Conservation (phyloP, 2,113 vertebrate species). For the Platichthys flesus region DNA sequence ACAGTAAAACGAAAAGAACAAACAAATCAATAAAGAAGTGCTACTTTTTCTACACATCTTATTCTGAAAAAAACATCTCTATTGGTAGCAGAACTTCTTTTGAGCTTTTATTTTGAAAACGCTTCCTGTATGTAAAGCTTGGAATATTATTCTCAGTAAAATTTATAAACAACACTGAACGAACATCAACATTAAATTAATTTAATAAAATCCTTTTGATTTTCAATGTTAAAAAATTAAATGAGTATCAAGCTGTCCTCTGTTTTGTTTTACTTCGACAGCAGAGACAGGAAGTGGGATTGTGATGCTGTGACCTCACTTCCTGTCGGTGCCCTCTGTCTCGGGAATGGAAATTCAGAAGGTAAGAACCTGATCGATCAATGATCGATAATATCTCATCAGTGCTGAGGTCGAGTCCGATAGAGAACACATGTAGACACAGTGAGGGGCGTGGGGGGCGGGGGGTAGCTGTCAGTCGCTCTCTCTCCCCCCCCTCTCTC, state of each 20-base stretch:
- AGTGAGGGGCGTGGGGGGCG: neutral
- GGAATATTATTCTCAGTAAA: too few relatives aligned
- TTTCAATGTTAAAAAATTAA: neutral
- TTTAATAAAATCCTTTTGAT: too few relatives aligned
- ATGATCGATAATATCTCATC: too few relatives aligned
- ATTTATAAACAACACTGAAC: too few relatives aligned
- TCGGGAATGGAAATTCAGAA: slow-evolving; percentile 65
- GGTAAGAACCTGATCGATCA: slow-evolving; percentile 49
- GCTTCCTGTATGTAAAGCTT: too few relatives aligned
- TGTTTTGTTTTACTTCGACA: neutral
- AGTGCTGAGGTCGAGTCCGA: neutral
- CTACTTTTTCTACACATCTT: too few relatives aligned
- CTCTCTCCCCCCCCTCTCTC: neutral
- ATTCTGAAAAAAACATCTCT: too few relatives aligned
- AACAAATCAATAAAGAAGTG: too few relatives aligned
- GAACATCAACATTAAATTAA: too few relatives aligned
- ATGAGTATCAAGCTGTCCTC: neutral
- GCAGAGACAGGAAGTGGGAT: neutral
- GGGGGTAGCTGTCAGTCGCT: slow-evolving; percentile 1
- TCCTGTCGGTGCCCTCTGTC: slow-evolving; percentile 9
- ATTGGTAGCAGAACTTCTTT: too few relatives aligned
- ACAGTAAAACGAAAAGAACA: too few relatives aligned
- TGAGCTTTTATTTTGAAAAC: neutral
- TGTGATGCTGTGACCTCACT: slow-evolving; percentile 1
- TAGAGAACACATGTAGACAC: too few relatives aligned